Base-by-base conservation (phyloP, 2,113 vertebrate genomes). In the Neolamprologus sp. region DNA sequence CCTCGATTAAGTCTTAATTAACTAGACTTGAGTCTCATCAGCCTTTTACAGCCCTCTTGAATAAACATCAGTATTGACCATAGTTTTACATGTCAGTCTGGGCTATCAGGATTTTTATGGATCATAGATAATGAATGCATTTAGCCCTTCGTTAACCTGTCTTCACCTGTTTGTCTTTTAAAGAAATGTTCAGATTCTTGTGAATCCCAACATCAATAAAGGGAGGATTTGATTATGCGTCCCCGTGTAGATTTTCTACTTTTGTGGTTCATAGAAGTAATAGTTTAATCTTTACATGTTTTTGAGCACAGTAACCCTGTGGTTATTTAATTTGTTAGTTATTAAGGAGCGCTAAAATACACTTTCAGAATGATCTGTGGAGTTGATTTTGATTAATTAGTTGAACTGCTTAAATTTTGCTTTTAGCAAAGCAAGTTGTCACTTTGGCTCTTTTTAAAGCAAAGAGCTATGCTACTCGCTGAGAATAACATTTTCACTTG, bases 21-120 rank as follows among this genome's bases (percentile, higher is more conserved):
- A 90, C 86, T 81, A 80, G 88, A 85, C 89, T 82, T 42, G 49
- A 68, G 89, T 79, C 88, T 93, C 89, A 93, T 94, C 86, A 88
- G 80, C 71, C 63, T 53, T 85, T 63, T 58, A 53, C 81, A 83
- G 84, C 53, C 82, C 68, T 53, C 85, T 82, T 89, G 55, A 92
- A 86, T 93, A 93, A 92, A 93, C 84, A 90, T 87, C 84, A 92
- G 89, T 94, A 90, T 93, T 95, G 91, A 94, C 89, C 88, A 85
- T 73, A 91, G 88, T 91, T 92, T 90, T 88, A 60, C 55, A 79
- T 57, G 82, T 89, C 89, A 85, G 30, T 65, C 87, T 55, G 58
- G n/a, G 73, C 26, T 85, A 75, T 90, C 71, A 81, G 84, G 51
- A 51, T 82, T 81, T 90, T 85, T 73, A 80, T 65, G 84, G 85